Evolutionary conservation across 1,140 invertebrate genomes (phyloP), one percentile per base, ranked within the genome.

Genomic region (Drosophila murphyi): DNA sequence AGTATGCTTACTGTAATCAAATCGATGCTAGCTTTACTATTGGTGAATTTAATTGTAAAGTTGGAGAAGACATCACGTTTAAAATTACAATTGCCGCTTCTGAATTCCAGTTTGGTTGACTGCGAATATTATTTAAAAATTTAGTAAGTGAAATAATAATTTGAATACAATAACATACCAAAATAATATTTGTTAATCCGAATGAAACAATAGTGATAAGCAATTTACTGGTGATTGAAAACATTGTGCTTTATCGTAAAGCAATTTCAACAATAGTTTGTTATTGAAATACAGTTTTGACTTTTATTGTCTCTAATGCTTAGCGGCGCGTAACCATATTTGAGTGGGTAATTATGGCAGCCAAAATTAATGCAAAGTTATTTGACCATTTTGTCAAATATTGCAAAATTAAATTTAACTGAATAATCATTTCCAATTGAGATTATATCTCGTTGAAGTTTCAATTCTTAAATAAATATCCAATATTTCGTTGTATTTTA

Each of bases 21-120:
- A 29, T 91, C 86, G 47, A 73, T 71, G n/a, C 75, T 31, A 1
- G 91, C 3, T 39, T 72, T 77, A 1, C 52, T 71, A 20, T 90
- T 80, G 0, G 59, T 31, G 4, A 80, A 74, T 39, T 72, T 31
- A 0, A 88, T 8, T 4, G 76, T 69, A 28, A 90, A 88, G 43
- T 91, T 91, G 3, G 82, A 77, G 29, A 91, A 82, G 8, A 67
- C 57, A 5, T 74, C 62, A 0, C 48, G 51, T 48, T 73, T 81
- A 43, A 54, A 78, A 4, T 8, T 71, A 70, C 82, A 87, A 28
- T 73, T 62, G 2, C 79, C 82, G 10, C 51, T 76, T 12, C 63
- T 79, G n/a, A 87, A 87, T 2, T 71, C 37, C 76, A 87, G n/a
- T 76, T 70, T 80, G 12, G 39, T 10, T 43, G 55, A 37, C 29